phyloP scores from a whole-genome alignment of 1,140 invertebrate species.

The Zaprionus gabonicus region DNA sequence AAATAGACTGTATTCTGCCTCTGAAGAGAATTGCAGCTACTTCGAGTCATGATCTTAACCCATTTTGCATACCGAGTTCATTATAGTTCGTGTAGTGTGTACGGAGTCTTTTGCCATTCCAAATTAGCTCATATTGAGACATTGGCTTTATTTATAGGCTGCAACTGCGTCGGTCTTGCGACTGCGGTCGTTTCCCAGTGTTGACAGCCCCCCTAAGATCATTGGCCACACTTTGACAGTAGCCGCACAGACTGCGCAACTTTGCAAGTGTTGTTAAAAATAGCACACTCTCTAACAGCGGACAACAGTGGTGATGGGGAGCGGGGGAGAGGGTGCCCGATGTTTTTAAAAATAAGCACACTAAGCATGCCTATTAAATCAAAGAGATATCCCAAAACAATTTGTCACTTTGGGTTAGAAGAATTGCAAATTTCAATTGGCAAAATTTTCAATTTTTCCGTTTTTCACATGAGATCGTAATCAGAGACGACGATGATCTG shows the following conservation, averaged over 20 bases:
- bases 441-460: background rate
- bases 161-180: conserved; percentile 22
- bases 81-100: background rate
- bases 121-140: conserved; percentile 62
- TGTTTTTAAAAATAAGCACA: background rate
- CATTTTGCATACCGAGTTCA: background rate
- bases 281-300: conserved; percentile 48
- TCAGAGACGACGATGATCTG: conserved; percentile 6
- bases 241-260: conserved; percentile 56
- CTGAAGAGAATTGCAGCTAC: background rate
- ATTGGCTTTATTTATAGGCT: conserved; percentile 63
- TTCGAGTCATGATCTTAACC: background rate
- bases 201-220: conserved; percentile 74
- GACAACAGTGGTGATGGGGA: background rate
- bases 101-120: conserved; percentile 5
- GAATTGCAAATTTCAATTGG: conserved; percentile 4
- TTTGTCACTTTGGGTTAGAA: conserved; percentile 43
- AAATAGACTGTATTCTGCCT: background rate
- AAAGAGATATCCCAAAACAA: conserved; percentile 40
- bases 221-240: conserved; percentile 60
- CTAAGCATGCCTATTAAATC: conserved; percentile 33
- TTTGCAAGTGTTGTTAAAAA: conserved; percentile 69
- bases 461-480: conserved; percentile 1
- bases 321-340: background rate
- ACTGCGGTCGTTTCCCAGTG: conserved; percentile 27